Percentiles rank a stretch among this genome's conserved stretches.
These are phyloP conservation scores for Agonum fuliginosum DNA, from an alignment of 2,888 invertebrate species.

Conservation along the genomic window DNA sequence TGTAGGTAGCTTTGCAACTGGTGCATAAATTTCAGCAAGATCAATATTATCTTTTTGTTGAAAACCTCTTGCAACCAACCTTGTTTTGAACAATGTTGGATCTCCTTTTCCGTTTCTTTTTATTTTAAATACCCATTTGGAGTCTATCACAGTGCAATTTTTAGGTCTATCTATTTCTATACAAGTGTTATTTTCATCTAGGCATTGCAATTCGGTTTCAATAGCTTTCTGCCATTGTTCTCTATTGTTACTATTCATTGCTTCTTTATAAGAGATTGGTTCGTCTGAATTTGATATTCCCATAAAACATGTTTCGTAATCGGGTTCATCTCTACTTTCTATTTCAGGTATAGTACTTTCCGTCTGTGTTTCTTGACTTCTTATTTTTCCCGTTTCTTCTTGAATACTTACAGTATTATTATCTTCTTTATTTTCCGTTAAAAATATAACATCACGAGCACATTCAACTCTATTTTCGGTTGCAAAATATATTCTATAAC, in stretches of 20 bases:
- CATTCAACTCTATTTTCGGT: too few relatives aligned
- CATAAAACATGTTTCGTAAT: too few relatives aligned
- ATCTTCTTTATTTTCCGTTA: too few relatives aligned
- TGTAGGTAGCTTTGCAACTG: conserved; percentile 62
- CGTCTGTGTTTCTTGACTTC: too few relatives aligned
- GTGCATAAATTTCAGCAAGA: conserved; percentile 64
- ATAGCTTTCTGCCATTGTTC: conserved; percentile 63
- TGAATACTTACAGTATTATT: too few relatives aligned
- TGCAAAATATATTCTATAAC: too few relatives aligned
- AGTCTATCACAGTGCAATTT: conserved; percentile 60
- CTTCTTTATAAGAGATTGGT: too few relatives aligned
- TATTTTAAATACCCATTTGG: conserved; percentile 63
- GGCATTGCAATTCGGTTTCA: conserved; percentile 63
- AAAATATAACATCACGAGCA: too few relatives aligned
- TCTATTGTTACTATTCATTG: conserved; percentile 55
- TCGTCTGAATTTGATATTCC: too few relatives aligned
- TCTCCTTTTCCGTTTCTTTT: conserved; percentile 61
- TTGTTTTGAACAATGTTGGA: conserved; percentile 63
- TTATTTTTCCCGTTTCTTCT: too few relatives aligned
- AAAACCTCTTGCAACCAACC: conserved; percentile 65
- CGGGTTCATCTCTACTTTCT: too few relatives aligned
- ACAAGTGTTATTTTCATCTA: conserved; percentile 64
- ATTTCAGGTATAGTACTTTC: too few relatives aligned
- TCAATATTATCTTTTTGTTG: conserved; percentile 63
- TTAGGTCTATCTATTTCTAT: conserved; percentile 61